Evolutionary conservation across 2,888 invertebrate species (phyloP).

Genomic region (Amblyteles armatorius): DNA sequence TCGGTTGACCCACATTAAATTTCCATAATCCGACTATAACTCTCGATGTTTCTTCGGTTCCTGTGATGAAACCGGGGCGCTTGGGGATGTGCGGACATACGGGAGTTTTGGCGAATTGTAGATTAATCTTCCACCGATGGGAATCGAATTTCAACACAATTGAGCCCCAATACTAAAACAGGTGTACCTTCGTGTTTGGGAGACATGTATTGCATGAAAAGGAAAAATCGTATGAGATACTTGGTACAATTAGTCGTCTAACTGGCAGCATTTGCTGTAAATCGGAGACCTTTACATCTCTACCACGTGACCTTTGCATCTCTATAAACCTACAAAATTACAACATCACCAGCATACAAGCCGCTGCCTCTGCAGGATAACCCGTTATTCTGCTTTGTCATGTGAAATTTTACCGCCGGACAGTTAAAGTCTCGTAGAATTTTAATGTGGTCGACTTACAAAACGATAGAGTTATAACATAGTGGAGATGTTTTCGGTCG

Average conservation of each 20-base stretch:
- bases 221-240: not conserved
- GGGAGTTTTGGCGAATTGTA: conserved; percentile 5
- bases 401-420: too few species aligned
- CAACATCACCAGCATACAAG: too few species aligned
- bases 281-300: not conserved
- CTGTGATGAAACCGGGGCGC: not conserved
- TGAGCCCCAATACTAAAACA: not conserved
- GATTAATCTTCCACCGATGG: not conserved
- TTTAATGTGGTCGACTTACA: too few species aligned
- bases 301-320: not conserved
- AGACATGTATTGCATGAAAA: not conserved
- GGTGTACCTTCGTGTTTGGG: not conserved
- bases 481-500: too few species aligned
- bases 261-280: not conserved
- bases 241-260: not conserved
- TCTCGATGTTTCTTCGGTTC: not conserved
- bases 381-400: too few species aligned
- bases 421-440: too few species aligned
- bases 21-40: conserved; percentile 46
- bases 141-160: not conserved
- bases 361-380: too few species aligned
- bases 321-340: not conserved
- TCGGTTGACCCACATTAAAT: conserved; percentile 43
- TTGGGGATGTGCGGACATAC: not conserved
- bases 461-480: too few species aligned